Evolutionary conservation across 2,888 invertebrate genomes (phyloP).

Genomic region (Watsonalla binaria): DNA sequence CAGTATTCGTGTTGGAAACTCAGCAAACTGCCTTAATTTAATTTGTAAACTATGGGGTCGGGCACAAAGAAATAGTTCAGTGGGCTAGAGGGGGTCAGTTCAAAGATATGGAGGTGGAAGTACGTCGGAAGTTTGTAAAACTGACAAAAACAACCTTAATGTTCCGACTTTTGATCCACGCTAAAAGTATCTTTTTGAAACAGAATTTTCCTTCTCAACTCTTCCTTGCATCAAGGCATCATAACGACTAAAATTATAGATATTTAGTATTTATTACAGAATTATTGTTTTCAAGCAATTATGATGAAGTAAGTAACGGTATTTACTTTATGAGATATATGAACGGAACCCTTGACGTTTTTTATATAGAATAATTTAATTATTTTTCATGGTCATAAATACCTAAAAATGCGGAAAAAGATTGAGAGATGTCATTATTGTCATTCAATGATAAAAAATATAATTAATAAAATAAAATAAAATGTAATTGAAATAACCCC

Average conservation of each 20-base stretch:
- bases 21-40: conserved; percentile 47
- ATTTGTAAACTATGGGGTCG: conserved; percentile 62
- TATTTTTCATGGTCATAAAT: too few relatives aligned
- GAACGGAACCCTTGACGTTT: too few relatives aligned
- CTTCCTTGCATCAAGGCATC: not conserved
- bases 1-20: conserved; percentile 27
- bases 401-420: too few relatives aligned
- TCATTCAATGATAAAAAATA: too few relatives aligned
- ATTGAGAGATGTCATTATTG: too few relatives aligned
- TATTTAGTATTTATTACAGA: too few relatives aligned
- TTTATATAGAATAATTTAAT: too few relatives aligned
- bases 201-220: conserved; percentile 6
- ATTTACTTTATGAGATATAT: too few relatives aligned
- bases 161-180: conserved; percentile 1
- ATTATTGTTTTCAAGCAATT: too few relatives aligned
- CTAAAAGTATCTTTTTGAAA: conserved; percentile 1
- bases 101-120: conserved; percentile 16
- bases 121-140: conserved; percentile 15
- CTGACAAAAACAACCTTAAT: conserved; percentile 21
- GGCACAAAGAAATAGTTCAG: conserved; percentile 64
- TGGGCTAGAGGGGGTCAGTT: conserved; percentile 26
- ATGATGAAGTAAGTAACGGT: too few relatives aligned
- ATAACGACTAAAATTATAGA: not conserved
- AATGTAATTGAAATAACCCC: too few relatives aligned
- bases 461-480: too few relatives aligned